Evolutionary conservation across 2,113 vertebrate genomes (phyloP).

Genomic region (Stigmatopora nigra): DNA sequence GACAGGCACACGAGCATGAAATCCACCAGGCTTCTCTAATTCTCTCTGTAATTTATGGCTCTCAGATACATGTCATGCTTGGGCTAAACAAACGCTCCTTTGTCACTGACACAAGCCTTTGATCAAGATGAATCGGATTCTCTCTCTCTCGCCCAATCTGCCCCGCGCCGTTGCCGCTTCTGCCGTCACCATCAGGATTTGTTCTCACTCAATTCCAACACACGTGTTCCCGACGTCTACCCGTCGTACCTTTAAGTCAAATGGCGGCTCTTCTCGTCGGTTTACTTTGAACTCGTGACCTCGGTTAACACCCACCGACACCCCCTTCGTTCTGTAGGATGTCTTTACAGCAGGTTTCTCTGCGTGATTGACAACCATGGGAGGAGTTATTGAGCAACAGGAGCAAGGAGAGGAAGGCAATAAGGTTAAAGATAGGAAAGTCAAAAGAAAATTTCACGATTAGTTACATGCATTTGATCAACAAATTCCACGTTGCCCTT

Average conservation of each 20-base stretch:
- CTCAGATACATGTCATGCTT: slow-evolving; percentile 62
- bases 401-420: slow-evolving; percentile 28
- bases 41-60: slow-evolving; percentile 63
- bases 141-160: slow-evolving; percentile 49
- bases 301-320: slow-evolving; percentile 9
- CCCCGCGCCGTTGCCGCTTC: slow-evolving; percentile 14
- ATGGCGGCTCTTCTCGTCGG: slow-evolving; percentile 44
- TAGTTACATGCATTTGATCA: slow-evolving; percentile 18
- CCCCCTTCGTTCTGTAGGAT: slow-evolving; percentile 24
- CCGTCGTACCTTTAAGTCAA: slow-evolving; percentile 38
- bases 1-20: slow-evolving; percentile 59
- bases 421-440: slow-evolving; percentile 37
- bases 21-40: slow-evolving; percentile 64
- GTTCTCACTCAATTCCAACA: slow-evolving; percentile 14
- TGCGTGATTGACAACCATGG: slow-evolving; percentile 52
- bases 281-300: slow-evolving; percentile 66
- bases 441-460: slow-evolving; percentile 43
- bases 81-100: slow-evolving; percentile 64
- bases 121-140: slow-evolving; percentile 62
- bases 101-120: slow-evolving; percentile 63
- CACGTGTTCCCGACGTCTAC: slow-evolving; percentile 34
- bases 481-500: too few species aligned
- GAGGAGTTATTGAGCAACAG: slow-evolving; percentile 34
- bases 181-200: slow-evolving; percentile 7
- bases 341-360: slow-evolving; percentile 45